Percentiles rank a stretch among this genome's conserved stretches.
Evolutionary conservation across 2,888 invertebrate species (phyloP).

Genomic region (Synanthedon andrenaeformis): DNA sequence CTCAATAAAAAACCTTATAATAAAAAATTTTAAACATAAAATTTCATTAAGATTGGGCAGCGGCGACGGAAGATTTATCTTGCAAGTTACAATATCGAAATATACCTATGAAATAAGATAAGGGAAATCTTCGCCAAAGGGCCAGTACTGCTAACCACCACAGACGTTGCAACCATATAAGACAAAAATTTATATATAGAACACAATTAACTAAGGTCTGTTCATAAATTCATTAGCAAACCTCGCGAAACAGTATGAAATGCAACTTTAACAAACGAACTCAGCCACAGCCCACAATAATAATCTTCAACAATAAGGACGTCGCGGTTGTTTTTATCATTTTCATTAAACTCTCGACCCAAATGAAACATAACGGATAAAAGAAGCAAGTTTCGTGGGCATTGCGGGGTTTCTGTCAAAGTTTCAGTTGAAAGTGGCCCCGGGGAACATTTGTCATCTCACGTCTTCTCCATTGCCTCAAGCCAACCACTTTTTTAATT

Average conservation of each 20-base stretch:
- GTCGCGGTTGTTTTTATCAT: constrained; percentile 24
- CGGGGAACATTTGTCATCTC: constrained; percentile 38
- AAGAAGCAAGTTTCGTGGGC: constrained; percentile 28
- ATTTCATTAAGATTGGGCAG: too few species aligned
- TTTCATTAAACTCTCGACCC: constrained; percentile 31
- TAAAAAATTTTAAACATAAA: too few species aligned
- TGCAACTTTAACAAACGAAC: not conserved
- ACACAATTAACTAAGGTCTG: constrained; percentile 8
- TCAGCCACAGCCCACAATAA: constrained; percentile 11
- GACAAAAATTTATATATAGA: not conserved
- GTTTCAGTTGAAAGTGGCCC: constrained; percentile 26
- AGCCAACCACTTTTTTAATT: constrained; percentile 18
- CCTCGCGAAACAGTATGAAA: not conserved
- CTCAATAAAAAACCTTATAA: too few species aligned
- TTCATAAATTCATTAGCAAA: constrained; percentile 8
- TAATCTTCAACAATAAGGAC: constrained; percentile 17
- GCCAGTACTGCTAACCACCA: not conserved
- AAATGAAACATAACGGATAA: constrained; percentile 33
- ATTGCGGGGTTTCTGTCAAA: constrained; percentile 25
- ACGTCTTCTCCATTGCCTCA: constrained; percentile 9
- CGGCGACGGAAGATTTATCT: too few species aligned
- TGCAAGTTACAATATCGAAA: too few species aligned
- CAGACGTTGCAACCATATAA: not conserved
- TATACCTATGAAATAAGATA: too few species aligned
- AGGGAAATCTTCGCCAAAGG: too few species aligned